phyloP scores from a whole-genome alignment of 2,797 vertebrate species.

The Anguilla megastoma region DNA sequence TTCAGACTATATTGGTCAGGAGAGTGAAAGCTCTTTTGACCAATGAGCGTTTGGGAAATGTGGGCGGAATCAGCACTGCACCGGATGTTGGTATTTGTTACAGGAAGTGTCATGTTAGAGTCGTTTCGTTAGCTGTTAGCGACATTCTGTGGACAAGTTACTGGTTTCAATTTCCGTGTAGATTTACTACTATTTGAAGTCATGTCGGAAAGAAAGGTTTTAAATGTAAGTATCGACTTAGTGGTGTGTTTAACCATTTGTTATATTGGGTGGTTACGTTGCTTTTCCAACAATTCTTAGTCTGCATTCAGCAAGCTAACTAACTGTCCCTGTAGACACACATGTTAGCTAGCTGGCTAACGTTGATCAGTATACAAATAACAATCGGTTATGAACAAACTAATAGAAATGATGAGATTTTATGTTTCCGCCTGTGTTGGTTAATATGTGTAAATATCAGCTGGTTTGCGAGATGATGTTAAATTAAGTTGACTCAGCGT shows the following conservation, averaged over 20 bases:
- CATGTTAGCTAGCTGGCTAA: not conserved
- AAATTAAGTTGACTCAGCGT: not conserved
- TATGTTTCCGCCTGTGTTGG: not conserved
- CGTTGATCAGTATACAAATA: constrained; percentile 15
- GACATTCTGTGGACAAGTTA: not conserved
- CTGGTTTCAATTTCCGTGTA: not conserved
- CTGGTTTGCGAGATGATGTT: not conserved
- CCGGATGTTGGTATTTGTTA: not conserved
- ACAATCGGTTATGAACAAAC: not conserved
- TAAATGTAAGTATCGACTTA: constrained; percentile 3
- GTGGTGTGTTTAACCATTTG: not conserved
- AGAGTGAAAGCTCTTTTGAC: not conserved
- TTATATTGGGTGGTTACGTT: not conserved
- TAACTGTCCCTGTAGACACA: not conserved
- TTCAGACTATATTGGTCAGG: not conserved
- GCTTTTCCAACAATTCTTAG: not conserved
- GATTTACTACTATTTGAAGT: not conserved
- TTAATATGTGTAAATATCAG: not conserved
- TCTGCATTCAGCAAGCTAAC: not conserved
- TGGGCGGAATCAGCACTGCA: not conserved
- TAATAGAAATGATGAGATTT: not conserved
- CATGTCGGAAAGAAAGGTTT: constrained; percentile 21
- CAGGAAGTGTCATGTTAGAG: not conserved
- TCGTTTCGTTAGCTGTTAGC: not conserved
- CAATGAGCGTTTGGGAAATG: not conserved